Percentiles rank a stretch among this genome's conserved stretches.
These are phyloP conservation scores for Helicoverpa assulta DNA, from an alignment of 2,888 invertebrate species.

Conservation along the genomic window DNA sequence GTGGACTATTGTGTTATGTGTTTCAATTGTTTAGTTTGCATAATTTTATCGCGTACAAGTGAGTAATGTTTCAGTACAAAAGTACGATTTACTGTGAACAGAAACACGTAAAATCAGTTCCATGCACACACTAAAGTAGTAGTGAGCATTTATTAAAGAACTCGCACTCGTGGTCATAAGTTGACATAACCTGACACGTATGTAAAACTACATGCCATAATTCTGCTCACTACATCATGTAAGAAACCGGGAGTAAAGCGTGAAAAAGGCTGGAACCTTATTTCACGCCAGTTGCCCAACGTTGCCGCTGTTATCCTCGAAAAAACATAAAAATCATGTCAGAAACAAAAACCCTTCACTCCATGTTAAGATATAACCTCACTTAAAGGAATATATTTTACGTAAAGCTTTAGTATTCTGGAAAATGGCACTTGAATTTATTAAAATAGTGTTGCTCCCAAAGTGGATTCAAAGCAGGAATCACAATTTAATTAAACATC, in stretches of 20 bases:
- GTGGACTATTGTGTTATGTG: conserved; percentile 15
- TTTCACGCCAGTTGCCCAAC: conserved; percentile 73
- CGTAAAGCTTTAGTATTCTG: conserved; percentile 1
- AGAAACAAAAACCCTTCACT: conserved; percentile 41
- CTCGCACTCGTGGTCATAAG: conserved; percentile 3
- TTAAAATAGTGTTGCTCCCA: conserved; percentile 16
- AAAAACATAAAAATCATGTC: conserved; percentile 60
- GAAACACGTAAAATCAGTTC: background rate
- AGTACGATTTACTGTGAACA: no score
- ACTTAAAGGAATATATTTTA: conserved; percentile 26
- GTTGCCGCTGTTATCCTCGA: conserved; percentile 56
- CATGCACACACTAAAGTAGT: no score
- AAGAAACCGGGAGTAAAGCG: conserved; percentile 65
- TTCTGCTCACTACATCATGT: conserved; percentile 53
- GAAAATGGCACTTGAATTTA: conserved; percentile 29
- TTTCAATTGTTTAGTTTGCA: background rate
- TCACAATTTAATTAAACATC: conserved; percentile 20
- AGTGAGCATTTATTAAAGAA: background rate
- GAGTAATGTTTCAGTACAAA: no score
- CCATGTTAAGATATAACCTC: conserved; percentile 33
- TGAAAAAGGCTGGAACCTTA: conserved; percentile 72
- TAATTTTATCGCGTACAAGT: background rate
- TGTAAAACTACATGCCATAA: conserved; percentile 35
- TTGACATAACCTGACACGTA: conserved; percentile 19
- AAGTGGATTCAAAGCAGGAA: conserved; percentile 24